Base-by-base conservation (phyloP, 2,113 vertebrate genomes). In the Marmota flaviventris region DNA sequence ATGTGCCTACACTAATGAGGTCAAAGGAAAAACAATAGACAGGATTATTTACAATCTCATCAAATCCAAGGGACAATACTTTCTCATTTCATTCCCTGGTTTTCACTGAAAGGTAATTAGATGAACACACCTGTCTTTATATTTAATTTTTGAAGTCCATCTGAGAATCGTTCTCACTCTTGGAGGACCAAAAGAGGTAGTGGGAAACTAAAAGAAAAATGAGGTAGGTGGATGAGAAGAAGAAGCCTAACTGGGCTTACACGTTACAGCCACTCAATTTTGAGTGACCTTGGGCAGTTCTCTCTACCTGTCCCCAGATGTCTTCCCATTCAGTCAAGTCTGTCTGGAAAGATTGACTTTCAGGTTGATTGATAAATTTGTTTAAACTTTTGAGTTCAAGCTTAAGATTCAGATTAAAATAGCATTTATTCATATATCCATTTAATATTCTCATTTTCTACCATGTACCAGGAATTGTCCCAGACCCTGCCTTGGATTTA, bases 381-480 rank as follows among this genome's bases (percentile, higher is more conserved):
- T 67, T 95, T 93, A 70, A 92, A 73, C 75, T 95, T 6, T 6
- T 24, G 2, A 91, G 45, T 87, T 93, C 69, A 89, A 77, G 69
- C 32, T 94, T 56, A 63, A 87, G 24, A 91, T 76, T 89, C 29
- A 93, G 29, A 94, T 86, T 72, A 90, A 93, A 96, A 84, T 72
- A 89, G 5, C 17, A 85, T 42, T 73, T 20, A 53, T 37, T 96
- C 27, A 58, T 61, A 27, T 90, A 61, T 16, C 93, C 24, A 76
- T 39, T 93, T 93, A 93, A 69, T 96, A 89, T 45, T 91, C 61
- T 89, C 56, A 94, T 63, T 6, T 93, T 67, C 45, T 95, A 84
- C 51, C 70, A 65, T 20, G 16, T 85, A 67, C 48, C 63, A 85
- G 73, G 32, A 95, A 93, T 42, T 93, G 27, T 70, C 4, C 56